Conservation (phyloP, 2,113 vertebrate species). For the Regulus satrapa region DNA sequence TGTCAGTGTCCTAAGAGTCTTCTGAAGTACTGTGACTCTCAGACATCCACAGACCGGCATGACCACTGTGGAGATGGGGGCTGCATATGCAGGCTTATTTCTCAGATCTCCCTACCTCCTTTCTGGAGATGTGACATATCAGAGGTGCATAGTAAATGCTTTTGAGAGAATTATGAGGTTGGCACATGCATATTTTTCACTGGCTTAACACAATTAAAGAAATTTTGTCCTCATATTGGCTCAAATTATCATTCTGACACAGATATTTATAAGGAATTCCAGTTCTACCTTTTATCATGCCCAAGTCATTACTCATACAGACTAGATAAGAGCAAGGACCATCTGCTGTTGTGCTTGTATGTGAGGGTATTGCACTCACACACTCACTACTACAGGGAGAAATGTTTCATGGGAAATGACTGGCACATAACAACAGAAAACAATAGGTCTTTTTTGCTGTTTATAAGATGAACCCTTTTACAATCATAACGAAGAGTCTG, state of each 20-base stretch:
- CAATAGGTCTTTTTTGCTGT: neutral
- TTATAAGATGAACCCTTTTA: neutral
- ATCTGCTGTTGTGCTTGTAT: neutral
- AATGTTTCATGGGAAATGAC: neutral
- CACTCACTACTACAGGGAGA: neutral
- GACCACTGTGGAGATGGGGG: neutral
- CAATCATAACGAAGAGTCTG: neutral
- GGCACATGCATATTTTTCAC: neutral
- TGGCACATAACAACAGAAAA: neutral
- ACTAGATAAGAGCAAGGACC: neutral
- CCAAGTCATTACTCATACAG: neutral
- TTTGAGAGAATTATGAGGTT: neutral
- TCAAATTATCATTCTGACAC: neutral
- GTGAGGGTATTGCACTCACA: neutral
- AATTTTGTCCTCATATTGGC: neutral
- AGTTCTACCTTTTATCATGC: neutral
- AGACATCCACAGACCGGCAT: neutral
- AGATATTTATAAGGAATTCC: neutral
- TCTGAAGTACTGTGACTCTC: fast-evolving
- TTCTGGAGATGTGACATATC: neutral
- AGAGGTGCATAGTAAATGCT: neutral
- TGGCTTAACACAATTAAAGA: neutral
- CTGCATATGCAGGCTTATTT: neutral
- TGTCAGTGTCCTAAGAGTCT: neutral
- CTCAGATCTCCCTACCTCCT: neutral